Percentiles rank a stretch among this genome's conserved stretches.
phyloP scores from a whole-genome alignment of 2,113 vertebrate species.

The Corydoras sp. region DNA sequence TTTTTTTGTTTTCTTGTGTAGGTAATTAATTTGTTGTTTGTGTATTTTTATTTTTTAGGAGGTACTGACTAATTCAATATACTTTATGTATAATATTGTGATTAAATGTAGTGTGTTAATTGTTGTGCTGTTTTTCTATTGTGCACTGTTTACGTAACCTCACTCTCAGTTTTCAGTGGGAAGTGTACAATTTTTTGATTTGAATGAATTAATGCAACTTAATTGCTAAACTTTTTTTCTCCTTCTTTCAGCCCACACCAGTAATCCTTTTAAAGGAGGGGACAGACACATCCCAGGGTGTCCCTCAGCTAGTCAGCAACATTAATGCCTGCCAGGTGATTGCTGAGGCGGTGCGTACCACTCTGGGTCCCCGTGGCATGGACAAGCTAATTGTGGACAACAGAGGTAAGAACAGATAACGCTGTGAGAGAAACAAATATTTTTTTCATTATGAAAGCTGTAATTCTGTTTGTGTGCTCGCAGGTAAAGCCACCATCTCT shows the following conservation, averaged over 20 bases:
- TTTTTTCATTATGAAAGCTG: not conserved
- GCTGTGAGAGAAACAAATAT: no score
- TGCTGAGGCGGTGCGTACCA: constrained; percentile 89
- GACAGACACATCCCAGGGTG: constrained; percentile 90
- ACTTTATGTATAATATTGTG: no score
- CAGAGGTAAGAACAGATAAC: constrained; percentile 67
- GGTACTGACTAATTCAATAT: no score
- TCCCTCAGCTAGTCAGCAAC: constrained; percentile 93
- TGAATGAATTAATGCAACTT: not conserved
- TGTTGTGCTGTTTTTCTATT: no score
- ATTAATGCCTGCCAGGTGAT: constrained; percentile 98
- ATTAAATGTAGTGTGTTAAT: no score
- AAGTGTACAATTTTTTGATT: no score
- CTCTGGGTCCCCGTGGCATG: constrained; percentile 94
- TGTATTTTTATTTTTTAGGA: no score
- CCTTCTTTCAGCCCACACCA: constrained; percentile 73
- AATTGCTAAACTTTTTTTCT: not conserved
- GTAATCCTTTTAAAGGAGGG: constrained; percentile 96
- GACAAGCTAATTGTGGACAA: constrained; percentile 95
- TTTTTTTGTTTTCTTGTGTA: no score
- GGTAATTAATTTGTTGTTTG: no score
- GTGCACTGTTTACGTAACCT: no score
- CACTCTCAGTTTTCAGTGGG: no score
- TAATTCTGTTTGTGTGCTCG: constrained; percentile 14
- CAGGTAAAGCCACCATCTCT: constrained; percentile 96